Percentiles rank a stretch among this genome's conserved stretches.
phyloP scores from a whole-genome alignment of 2,888 invertebrate genomes.

The Cephus sareptanus region DNA sequence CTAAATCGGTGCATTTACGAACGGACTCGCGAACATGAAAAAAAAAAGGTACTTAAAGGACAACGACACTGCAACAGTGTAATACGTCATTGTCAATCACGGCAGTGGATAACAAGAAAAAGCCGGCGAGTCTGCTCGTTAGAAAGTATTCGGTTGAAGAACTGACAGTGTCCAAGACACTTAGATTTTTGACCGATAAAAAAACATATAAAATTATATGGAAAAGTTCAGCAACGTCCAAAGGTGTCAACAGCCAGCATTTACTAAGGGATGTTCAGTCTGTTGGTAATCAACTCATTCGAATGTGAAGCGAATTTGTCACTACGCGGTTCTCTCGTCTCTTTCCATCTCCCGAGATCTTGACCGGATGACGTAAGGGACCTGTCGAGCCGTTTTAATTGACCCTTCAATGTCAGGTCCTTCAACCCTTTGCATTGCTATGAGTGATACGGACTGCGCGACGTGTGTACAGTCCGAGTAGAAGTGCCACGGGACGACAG shows the following conservation, averaged over 20 bases:
- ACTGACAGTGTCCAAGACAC: not conserved
- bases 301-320: conserved; percentile 34
- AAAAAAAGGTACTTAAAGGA: not conserved
- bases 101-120: not conserved
- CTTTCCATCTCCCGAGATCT: not conserved
- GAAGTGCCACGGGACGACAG: not conserved
- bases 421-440: not conserved
- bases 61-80: not conserved
- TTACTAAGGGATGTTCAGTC: conserved; percentile 28
- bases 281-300: conserved; percentile 50
- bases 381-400: not conserved
- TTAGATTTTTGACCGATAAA: not conserved
- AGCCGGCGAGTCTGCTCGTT: not conserved
- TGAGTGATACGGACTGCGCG: not conserved
- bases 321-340: not conserved
- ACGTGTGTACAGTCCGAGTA: not conserved
- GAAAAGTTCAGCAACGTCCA: not conserved
- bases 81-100: not conserved
- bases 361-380: not conserved
- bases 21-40: not conserved
- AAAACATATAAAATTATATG: not conserved
- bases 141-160: not conserved
- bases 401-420: not conserved
- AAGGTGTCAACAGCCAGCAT: not conserved
- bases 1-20: not conserved